Conservation (phyloP, 2,888 invertebrate genomes). For the Julus scandinavius region DNA sequence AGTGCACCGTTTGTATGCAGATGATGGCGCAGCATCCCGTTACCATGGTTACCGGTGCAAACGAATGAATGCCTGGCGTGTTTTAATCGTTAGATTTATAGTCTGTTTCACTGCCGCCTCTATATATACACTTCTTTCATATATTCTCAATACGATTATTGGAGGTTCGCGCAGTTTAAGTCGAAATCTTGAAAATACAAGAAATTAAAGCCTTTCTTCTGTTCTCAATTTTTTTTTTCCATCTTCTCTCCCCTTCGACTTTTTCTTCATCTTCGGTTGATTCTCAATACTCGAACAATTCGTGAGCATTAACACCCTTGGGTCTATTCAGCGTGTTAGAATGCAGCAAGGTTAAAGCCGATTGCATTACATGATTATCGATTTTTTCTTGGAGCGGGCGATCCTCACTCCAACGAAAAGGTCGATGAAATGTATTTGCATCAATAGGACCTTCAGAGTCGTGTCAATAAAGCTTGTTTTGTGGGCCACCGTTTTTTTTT, state of each 20-base stretch:
- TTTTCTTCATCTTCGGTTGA: neutral
- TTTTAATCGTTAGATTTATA: slow-evolving; percentile 27
- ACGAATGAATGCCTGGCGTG: neutral
- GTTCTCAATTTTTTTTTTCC: neutral
- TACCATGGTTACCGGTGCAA: neutral
- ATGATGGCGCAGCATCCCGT: neutral
- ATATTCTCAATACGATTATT: neutral
- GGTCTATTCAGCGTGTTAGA: neutral
- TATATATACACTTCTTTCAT: no score
- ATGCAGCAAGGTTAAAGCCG: slow-evolving; percentile 22
- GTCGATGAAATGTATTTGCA: slow-evolving; percentile 30
- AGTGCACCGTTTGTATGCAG: neutral
- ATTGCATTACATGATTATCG: slow-evolving; percentile 29
- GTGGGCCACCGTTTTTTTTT: no score
- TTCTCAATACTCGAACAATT: slow-evolving; percentile 1
- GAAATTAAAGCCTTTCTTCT: slow-evolving; percentile 31
- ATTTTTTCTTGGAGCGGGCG: neutral
- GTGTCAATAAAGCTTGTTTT: slow-evolving; percentile 31
- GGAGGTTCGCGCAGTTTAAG: neutral
- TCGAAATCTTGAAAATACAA: slow-evolving; percentile 13
- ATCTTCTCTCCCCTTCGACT: no score
- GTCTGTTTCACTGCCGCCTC: neutral
- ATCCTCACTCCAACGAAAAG: neutral
- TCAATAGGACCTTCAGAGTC: neutral
- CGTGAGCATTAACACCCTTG: slow-evolving; percentile 1